A percentile compares a stretch with the other conserved stretches of the same genome.
phyloP scores from a whole-genome alignment of 2,113 vertebrate genomes.

The Barnardius zonarius region DNA sequence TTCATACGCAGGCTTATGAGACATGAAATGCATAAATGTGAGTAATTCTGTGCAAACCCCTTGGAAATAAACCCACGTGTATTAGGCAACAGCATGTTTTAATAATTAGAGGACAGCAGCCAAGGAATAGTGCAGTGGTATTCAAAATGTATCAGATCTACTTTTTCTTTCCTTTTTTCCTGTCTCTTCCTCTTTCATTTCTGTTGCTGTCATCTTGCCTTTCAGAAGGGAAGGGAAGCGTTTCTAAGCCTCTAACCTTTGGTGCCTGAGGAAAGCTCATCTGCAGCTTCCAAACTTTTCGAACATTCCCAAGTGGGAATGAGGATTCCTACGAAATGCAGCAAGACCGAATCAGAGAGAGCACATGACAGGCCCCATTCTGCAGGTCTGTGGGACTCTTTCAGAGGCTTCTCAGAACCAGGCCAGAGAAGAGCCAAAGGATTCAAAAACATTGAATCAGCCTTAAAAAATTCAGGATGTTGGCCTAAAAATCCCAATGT shows the following conservation, averaged over 20 bases:
- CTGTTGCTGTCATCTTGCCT: neutral
- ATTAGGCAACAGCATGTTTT: slow-evolving; percentile 32
- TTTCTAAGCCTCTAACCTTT: neutral
- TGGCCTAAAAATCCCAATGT: neutral
- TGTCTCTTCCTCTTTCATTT: neutral
- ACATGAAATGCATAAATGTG: slow-evolving; percentile 20
- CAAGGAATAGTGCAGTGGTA: neutral
- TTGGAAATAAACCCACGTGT: neutral
- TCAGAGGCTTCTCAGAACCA: neutral
- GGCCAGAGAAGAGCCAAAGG: neutral
- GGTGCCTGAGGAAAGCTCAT: neutral
- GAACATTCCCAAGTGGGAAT: neutral
- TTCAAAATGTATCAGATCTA: neutral
- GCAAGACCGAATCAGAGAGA: neutral
- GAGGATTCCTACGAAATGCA: neutral
- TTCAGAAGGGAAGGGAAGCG: neutral
- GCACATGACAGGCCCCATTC: neutral
- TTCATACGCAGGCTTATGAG: neutral
- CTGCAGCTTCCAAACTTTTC: neutral
- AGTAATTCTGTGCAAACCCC: neutral
- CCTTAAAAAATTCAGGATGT: neutral
- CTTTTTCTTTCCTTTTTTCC: neutral
- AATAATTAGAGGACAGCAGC: slow-evolving; percentile 39
- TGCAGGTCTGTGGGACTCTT: neutral
- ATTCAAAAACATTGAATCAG: neutral